Evolutionary conservation across 2,113 vertebrate genomes (phyloP).

Genomic region (Trinectes maculatus): DNA sequence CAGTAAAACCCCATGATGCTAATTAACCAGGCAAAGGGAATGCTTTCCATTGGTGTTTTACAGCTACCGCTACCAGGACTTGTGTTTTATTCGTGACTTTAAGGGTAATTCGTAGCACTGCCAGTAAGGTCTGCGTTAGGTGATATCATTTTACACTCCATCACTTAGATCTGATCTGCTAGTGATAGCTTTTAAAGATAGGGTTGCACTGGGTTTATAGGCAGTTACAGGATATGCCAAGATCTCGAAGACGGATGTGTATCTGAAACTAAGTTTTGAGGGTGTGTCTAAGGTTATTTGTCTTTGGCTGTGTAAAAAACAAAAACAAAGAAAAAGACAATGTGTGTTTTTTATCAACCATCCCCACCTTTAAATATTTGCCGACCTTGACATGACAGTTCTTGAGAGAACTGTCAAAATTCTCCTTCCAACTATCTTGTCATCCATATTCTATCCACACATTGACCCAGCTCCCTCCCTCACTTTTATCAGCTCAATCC

Average conservation of each 20-base stretch:
- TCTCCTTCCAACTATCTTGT: conserved; percentile 28
- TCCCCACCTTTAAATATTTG: conserved; percentile 4
- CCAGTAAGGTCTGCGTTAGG: conserved; percentile 43
- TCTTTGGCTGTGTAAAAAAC: no score
- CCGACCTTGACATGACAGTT: conserved; percentile 36
- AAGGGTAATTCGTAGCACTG: conserved; percentile 48
- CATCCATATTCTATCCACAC: conserved; percentile 53
- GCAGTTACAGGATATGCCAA: conserved; percentile 22
- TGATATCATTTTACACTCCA: conserved; percentile 57
- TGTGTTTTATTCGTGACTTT: conserved; percentile 59
- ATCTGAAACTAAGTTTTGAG: neutral
- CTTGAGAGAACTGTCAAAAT: conserved; percentile 42
- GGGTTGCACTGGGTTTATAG: conserved; percentile 37
- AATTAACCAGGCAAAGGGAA: conserved; percentile 62
- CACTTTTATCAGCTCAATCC: conserved; percentile 33
- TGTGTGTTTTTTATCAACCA: conserved; percentile 5
- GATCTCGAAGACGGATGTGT: no score
- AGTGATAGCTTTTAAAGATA: conserved; percentile 59
- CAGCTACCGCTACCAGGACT: conserved; percentile 33
- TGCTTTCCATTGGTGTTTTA: conserved; percentile 57
- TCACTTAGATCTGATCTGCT: conserved; percentile 60
- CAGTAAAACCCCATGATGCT: conserved; percentile 62
- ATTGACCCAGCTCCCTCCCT: conserved; percentile 30
- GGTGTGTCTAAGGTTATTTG: neutral
- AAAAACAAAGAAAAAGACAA: conserved; percentile 11